Evolutionary conservation across 2,888 invertebrate genomes (phyloP).

Genomic region (Hyppa rectilinea): DNA sequence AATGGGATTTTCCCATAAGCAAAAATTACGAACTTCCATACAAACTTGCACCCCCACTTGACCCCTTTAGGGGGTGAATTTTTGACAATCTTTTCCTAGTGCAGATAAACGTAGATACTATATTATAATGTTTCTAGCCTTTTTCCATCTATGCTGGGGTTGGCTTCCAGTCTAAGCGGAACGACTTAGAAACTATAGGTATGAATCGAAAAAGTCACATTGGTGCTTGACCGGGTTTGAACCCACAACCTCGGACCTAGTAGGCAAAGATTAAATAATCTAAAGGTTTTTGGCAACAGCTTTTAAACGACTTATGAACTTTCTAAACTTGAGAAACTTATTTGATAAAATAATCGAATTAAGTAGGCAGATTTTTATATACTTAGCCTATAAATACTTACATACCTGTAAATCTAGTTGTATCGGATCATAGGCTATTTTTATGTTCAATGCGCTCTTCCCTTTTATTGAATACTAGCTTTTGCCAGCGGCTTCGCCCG

Average conservation of each 20-base stretch:
- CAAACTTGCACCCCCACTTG: neutral
- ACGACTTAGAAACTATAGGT: too few species aligned
- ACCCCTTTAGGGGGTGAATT: neutral
- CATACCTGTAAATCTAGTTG: neutral
- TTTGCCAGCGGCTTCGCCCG: too few species aligned
- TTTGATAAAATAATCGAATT: neutral
- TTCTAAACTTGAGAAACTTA: neutral
- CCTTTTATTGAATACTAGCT: too few species aligned
- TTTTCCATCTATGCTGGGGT: too few species aligned
- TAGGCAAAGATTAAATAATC: neutral
- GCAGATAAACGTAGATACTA: too few species aligned
- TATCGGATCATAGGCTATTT: too few species aligned
- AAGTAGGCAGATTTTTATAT: neutral
- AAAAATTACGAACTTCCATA: neutral
- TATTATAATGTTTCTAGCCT: too few species aligned
- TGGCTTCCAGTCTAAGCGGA: too few species aligned
- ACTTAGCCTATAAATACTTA: too few species aligned
- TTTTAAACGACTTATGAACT: neutral
- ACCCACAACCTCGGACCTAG: neutral
- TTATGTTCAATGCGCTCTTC: too few species aligned
- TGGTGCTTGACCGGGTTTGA: neutral
- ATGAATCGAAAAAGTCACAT: neutral
- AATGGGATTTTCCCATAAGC: neutral
- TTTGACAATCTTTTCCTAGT: neutral
- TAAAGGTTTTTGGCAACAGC: neutral